Conservation (phyloP, 1,140 invertebrate species). For the Bombus ignitus region DNA sequence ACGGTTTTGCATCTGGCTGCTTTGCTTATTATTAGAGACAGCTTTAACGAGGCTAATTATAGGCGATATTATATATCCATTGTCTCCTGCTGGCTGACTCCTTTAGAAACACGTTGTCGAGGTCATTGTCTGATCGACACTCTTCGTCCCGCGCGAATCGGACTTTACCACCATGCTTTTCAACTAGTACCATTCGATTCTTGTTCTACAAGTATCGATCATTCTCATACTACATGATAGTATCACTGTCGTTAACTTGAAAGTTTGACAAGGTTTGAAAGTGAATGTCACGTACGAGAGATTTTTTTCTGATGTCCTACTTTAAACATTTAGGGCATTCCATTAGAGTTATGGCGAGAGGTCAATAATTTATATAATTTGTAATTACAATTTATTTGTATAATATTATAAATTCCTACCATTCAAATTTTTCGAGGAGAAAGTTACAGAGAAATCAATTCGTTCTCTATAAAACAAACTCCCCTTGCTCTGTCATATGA, state of each 20-base stretch:
- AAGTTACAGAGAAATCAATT: neutral
- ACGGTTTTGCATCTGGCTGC: conserved; percentile 57
- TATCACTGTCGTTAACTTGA: neutral
- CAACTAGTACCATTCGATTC: conserved; percentile 2
- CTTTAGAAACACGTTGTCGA: conserved; percentile 53
- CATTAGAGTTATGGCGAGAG: too few relatives aligned
- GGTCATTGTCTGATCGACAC: conserved; percentile 65
- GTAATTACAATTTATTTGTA: neutral
- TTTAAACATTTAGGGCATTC: neutral
- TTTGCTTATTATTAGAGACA: conserved; percentile 62
- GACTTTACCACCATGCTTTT: conserved; percentile 7
- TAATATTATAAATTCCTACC: neutral
- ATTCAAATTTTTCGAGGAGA: neutral
- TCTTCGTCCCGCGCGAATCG: conserved; percentile 12
- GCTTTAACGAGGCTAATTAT: conserved; percentile 62
- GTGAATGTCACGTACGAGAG: neutral
- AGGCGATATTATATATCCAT: conserved; percentile 66
- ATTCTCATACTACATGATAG: neutral
- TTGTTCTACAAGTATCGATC: neutral
- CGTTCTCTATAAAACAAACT: too few relatives aligned
- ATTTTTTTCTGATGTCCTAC: neutral
- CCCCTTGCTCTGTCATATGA: neutral
- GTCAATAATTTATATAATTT: too few relatives aligned
- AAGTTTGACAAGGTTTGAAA: neutral
- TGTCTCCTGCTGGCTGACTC: conserved; percentile 51